These are phyloP conservation scores for Mesitornis unicolor DNA, from an alignment of 2,113 vertebrate species.

Conservation along the genomic window DNA sequence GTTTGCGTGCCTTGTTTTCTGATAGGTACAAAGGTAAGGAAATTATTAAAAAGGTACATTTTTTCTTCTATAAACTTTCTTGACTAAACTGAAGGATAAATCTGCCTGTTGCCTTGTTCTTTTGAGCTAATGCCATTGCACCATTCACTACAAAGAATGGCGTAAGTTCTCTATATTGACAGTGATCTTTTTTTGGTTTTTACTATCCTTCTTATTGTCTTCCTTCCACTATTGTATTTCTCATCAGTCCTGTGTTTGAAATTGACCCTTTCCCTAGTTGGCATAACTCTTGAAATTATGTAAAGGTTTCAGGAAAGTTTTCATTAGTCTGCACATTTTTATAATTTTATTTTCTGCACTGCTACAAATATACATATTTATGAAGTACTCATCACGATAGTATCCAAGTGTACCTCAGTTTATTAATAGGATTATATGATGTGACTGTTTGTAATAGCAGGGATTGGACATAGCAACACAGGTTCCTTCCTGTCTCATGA, in stretches of 20 bases:
- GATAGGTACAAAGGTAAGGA: not conserved
- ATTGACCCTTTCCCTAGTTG: not conserved
- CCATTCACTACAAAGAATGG: not conserved
- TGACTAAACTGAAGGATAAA: not conserved
- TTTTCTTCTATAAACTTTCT: not conserved
- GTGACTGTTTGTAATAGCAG: not conserved
- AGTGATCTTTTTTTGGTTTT: not conserved
- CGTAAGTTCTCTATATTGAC: not conserved
- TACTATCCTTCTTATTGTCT: not conserved
- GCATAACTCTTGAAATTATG: not conserved
- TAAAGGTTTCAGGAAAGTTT: not conserved
- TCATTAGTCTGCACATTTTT: not conserved
- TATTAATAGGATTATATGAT: constrained; percentile 18
- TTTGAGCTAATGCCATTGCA: not conserved
- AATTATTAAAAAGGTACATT: not conserved
- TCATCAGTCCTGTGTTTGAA: not conserved
- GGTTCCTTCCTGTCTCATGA: not conserved
- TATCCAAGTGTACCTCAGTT: constrained; percentile 11
- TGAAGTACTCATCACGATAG: constrained; percentile 22
- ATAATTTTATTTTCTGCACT: not conserved
- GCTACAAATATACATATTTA: constrained; percentile 5
- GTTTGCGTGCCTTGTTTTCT: not conserved
- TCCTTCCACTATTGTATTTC: not conserved
- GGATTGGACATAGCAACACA: not conserved
- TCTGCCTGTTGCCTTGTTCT: not conserved